Evolutionary conservation across 2,113 vertebrate species (phyloP).

Genomic region (Seriola quinqueradiata): DNA sequence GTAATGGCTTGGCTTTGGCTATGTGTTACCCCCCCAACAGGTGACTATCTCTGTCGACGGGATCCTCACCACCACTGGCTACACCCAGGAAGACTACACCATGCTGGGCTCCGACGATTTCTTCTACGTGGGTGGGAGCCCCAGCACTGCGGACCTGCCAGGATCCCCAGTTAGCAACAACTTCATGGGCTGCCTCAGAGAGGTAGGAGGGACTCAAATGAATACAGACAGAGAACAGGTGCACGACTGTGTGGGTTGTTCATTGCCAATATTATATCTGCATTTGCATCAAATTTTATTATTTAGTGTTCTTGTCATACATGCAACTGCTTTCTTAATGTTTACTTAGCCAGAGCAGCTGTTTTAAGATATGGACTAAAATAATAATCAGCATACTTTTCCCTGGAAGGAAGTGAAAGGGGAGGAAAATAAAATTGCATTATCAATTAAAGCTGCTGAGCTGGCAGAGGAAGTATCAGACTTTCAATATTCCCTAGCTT

Average conservation of each 20-base stretch:
- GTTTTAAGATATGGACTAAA: conserved; percentile 29
- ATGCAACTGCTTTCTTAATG: not conserved
- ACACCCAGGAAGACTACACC: conserved; percentile 99
- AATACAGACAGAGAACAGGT: not conserved
- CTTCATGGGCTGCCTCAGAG: conserved; percentile 98
- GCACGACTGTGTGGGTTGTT: not conserved
- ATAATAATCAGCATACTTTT: conserved; percentile 42
- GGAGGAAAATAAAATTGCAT: conserved; percentile 60
- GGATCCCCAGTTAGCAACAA: conserved; percentile 99
- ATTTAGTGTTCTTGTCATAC: not conserved
- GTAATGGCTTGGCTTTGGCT: conserved; percentile 91
- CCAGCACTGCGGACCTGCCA: conserved; percentile 96
- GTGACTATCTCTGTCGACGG: conserved; percentile 99
- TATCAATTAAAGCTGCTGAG: conserved; percentile 78
- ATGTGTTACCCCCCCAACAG: conserved; percentile 88
- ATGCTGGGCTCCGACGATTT: conserved; percentile 99
- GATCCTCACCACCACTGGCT: conserved; percentile 98
- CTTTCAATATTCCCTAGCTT: conserved; percentile 64
- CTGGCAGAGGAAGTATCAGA: conserved; percentile 62
- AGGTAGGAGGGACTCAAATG: conserved; percentile 84
- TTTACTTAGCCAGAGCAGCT: not conserved
- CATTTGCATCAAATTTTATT: not conserved
- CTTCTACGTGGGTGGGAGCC: conserved; percentile 98
- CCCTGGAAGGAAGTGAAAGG: not conserved
- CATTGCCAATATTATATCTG: not conserved